Evolutionary conservation across 2,113 vertebrate species (phyloP).

Genomic region (Forbesichthys agassizii): DNA sequence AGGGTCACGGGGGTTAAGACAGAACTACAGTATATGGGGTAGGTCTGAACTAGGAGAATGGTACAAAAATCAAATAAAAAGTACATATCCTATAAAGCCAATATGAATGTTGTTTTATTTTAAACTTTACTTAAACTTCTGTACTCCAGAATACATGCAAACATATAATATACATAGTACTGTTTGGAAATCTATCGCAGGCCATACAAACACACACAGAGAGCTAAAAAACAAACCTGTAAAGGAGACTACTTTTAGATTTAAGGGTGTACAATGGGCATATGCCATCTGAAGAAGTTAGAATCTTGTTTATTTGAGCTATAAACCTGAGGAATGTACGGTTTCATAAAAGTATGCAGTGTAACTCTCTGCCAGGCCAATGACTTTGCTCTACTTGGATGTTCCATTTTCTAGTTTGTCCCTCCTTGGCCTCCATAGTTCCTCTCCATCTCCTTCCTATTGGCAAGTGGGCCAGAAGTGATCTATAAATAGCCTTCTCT

Average conservation of each 20-base stretch:
- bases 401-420: slow-evolving; percentile 65
- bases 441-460: slow-evolving; percentile 77
- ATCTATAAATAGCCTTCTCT: slow-evolving; percentile 75
- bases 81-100: neutral
- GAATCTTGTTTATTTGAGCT: neutral
- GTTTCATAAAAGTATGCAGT: slow-evolving; percentile 6
- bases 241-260: too few species aligned
- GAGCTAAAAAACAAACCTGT: neutral
- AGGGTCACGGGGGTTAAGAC: too few species aligned
- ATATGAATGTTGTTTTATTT: neutral
- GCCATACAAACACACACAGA: neutral
- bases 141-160: neutral
- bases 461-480: slow-evolving; percentile 81
- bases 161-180: neutral
- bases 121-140: too few species aligned
- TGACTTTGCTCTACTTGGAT: slow-evolving; percentile 59
- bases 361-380: slow-evolving; percentile 17
- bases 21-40: too few species aligned
- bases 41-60: too few species aligned
- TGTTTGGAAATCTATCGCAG: too few species aligned
- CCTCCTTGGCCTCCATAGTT: slow-evolving; percentile 73
- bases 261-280: too few species aligned
- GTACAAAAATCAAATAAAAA: neutral
- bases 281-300: too few species aligned
- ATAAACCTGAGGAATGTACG: slow-evolving; percentile 2